Percentiles rank a stretch among this genome's conserved stretches.
These are phyloP conservation scores for Nebria ingens DNA, from an alignment of 1,140 invertebrate species.

Conservation along the genomic window DNA sequence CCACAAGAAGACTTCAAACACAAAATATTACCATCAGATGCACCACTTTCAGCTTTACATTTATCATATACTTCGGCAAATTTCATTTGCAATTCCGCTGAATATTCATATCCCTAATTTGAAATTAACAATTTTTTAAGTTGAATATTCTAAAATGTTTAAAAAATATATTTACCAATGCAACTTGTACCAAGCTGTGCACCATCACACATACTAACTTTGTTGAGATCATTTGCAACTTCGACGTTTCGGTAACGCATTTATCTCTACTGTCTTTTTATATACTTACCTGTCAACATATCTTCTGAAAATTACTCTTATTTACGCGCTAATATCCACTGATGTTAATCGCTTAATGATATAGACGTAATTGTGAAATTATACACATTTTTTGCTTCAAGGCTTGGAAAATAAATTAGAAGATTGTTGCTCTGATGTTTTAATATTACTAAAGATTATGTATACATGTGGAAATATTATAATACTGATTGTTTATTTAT, in stretches of 20 bases:
- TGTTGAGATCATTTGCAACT: not conserved
- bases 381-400: not conserved
- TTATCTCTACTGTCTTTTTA: not conserved
- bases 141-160: not conserved
- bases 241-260: not conserved
- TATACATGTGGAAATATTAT: not conserved
- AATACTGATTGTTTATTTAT: not conserved
- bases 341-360: not conserved
- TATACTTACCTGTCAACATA: not conserved
- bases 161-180: not conserved
- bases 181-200: not conserved
- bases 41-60: not conserved
- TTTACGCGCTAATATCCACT: not conserved
- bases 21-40: not conserved
- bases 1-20: too few relatives aligned
- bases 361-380: not conserved
- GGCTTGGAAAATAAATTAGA: not conserved
- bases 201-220: not conserved
- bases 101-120: not conserved
- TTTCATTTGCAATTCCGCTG: not conserved
- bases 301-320: not conserved
- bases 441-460: not conserved
- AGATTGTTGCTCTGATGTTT: conserved; percentile 1
- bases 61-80: not conserved
- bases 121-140: not conserved